Conservation (phyloP, 2,797 vertebrate genomes). For the Oreortyx pictus region DNA sequence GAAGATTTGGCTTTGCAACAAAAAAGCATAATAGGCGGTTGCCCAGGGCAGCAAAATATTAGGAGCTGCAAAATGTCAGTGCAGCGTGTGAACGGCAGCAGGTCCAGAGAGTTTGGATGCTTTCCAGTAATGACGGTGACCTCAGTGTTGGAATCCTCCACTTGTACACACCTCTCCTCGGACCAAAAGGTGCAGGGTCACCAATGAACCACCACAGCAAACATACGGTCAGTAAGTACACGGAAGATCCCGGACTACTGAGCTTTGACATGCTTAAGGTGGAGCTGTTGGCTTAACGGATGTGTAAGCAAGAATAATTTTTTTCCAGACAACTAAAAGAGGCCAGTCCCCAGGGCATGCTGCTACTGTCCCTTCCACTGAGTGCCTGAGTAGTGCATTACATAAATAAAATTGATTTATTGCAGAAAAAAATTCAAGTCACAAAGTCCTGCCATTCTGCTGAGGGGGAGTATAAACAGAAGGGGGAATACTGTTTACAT, state of each 20-base stretch:
- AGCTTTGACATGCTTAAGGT: not conserved
- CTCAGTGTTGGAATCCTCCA: not conserved
- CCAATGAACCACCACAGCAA: not conserved
- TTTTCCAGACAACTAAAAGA: not conserved
- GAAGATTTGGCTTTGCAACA: slow-evolving; percentile 8
- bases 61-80: not conserved
- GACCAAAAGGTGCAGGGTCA: not conserved
- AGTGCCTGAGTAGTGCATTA: not conserved
- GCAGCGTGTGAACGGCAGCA: not conserved
- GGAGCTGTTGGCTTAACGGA: not conserved
- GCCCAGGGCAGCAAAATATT: slow-evolving; percentile 50
- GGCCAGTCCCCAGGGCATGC: not conserved
- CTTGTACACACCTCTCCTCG: not conserved
- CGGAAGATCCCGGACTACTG: not conserved
- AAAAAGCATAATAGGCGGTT: slow-evolving; percentile 19
- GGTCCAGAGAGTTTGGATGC: not conserved
- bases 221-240: not conserved
- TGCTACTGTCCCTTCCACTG: not conserved
- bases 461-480: too few relatives aligned
- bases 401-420: not conserved
- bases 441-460: not conserved
- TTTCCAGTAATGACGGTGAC: not conserved
- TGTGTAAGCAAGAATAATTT: not conserved
- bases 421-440: not conserved
- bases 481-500: too few relatives aligned